phyloP scores from a whole-genome alignment of 2,113 vertebrate species.

The Tetraodon nigroviridis region DNA sequence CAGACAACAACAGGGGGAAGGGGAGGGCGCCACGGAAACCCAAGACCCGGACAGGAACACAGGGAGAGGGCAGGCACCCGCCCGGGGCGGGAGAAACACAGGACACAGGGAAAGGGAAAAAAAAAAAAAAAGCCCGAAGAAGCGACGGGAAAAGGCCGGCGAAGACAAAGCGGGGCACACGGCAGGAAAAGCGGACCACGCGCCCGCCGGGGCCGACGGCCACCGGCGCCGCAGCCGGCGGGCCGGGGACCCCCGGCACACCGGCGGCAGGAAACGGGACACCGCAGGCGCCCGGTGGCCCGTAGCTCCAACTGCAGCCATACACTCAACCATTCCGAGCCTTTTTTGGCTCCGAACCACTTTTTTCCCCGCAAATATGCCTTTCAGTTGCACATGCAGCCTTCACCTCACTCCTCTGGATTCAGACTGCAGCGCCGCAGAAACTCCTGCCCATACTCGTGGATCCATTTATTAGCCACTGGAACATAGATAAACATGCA shows the following conservation, averaged over 20 bases:
- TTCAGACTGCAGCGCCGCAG: conserved; percentile 76
- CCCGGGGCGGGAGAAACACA: no score
- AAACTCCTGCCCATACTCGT: conserved; percentile 90
- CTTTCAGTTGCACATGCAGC: conserved; percentile 38
- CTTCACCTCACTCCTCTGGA: conserved; percentile 74
- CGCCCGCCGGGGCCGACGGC: no score
- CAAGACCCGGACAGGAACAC: no score
- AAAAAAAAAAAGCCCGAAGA: no score
- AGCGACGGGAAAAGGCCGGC: no score
- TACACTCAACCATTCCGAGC: conserved; percentile 15
- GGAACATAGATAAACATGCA: conserved; percentile 44
- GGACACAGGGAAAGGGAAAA: no score
- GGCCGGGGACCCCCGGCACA: conserved; percentile 23
- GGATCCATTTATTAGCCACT: conserved; percentile 97
- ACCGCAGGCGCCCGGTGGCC: conserved; percentile 33
- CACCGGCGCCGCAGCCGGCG: no score
- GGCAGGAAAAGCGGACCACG: no score
- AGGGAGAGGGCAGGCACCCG: no score
- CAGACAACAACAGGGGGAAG: no score
- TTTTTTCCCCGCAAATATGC: conserved; percentile 21
- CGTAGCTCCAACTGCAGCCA: conserved; percentile 37
- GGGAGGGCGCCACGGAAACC: no score
- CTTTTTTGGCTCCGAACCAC: conserved; percentile 26
- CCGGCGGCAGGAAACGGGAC: conserved; percentile 24
- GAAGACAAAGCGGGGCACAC: no score